These are phyloP conservation scores for Prionchulus punctatus DNA, from an alignment of 2,888 invertebrate genomes.

Conservation along the genomic window DNA sequence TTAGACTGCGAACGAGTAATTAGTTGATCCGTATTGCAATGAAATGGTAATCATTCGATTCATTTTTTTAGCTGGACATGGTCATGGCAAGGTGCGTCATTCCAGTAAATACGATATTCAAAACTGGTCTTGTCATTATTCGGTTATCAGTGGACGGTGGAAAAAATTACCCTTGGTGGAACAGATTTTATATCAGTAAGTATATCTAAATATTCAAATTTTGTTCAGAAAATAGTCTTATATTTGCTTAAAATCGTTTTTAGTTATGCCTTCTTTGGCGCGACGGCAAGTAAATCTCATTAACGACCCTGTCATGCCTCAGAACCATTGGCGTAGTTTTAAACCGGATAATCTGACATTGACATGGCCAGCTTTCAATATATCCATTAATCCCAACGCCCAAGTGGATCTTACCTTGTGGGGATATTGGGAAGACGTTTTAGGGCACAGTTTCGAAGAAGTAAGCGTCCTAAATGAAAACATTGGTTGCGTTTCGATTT, in stretches of 20 bases:
- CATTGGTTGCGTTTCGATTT: neutral
- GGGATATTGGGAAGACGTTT: conserved; percentile 29
- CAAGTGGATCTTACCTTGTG: conserved; percentile 24
- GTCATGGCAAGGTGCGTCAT: conserved; percentile 21
- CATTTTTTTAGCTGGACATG: conserved; percentile 17
- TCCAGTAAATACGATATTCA: conserved; percentile 18
- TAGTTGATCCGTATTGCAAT: neutral
- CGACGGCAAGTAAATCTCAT: conserved; percentile 15
- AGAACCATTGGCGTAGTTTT: conserved; percentile 17
- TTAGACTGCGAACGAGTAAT: conserved; percentile 10
- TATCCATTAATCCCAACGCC: conserved; percentile 22
- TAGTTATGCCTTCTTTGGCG: conserved; percentile 8
- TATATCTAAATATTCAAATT: neutral
- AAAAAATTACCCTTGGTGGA: conserved; percentile 22
- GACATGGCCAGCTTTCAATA: conserved; percentile 18
- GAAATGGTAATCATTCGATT: neutral
- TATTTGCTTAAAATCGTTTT: neutral
- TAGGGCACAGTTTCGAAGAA: conserved; percentile 18
- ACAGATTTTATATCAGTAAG: conserved; percentile 17
- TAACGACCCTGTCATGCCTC: conserved; percentile 17
- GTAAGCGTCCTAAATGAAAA: conserved; percentile 5
- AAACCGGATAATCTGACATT: conserved; percentile 16
- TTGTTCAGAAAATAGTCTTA: neutral
- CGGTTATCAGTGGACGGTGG: conserved; percentile 21
- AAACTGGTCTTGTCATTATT: conserved; percentile 16